Evolutionary conservation across 2,888 invertebrate species (phyloP).

Genomic region (Amiota mariae): DNA sequence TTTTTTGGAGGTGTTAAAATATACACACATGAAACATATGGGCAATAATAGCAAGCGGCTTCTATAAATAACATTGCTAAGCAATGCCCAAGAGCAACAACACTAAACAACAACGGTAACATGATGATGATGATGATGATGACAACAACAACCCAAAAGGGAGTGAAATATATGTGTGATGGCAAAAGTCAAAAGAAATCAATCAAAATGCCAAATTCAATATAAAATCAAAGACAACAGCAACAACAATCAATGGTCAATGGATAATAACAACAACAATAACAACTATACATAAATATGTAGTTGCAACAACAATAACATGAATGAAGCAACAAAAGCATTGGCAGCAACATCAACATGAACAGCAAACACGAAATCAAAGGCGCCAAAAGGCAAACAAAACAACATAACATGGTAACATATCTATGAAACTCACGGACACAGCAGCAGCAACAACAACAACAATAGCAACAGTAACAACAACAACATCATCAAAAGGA

Average conservation of each 20-base stretch:
- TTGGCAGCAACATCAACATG: not conserved
- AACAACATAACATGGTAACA: not conserved
- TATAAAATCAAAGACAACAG: conserved; percentile 42
- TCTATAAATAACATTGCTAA: too few species aligned
- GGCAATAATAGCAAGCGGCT: not conserved
- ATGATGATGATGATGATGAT: not conserved
- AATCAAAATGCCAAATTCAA: conserved; percentile 62
- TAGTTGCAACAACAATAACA: conserved; percentile 31
- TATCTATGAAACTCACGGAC: too few species aligned
- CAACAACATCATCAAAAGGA: conserved; percentile 14
- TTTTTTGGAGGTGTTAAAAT: too few species aligned
- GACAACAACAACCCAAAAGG: not conserved
- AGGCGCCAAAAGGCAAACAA: conserved; percentile 50
- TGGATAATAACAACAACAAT: not conserved
- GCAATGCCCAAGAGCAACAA: too few species aligned
- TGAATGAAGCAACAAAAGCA: conserved; percentile 27
- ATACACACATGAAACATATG: too few species aligned
- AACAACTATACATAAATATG: conserved; percentile 9
- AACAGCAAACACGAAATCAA: not conserved
- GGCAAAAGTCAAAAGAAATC: conserved; percentile 67
- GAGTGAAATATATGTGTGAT: conserved; percentile 55
- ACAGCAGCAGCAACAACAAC: too few species aligned
- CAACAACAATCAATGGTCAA: not conserved
- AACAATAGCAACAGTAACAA: not conserved
- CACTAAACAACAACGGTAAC: not conserved